Evolutionary conservation across 2,113 vertebrate species (phyloP), one percentile per base, ranked within the genome.

Genomic region (Neotoma lepida): DNA sequence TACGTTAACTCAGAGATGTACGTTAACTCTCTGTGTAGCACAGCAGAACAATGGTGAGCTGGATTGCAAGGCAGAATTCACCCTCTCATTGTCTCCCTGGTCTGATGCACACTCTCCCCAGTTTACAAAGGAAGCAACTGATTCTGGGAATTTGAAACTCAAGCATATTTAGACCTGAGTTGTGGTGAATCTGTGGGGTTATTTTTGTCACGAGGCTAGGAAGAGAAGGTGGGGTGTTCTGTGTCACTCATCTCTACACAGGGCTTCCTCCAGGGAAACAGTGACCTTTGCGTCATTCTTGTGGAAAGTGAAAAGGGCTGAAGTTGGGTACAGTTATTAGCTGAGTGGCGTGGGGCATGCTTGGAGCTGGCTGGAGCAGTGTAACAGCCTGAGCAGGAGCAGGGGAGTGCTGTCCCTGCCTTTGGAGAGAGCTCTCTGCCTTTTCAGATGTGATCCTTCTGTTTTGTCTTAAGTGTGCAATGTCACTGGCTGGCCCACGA

Each of bases 391-490:
- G 41, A 85, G 15, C 61, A 46, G 4, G 41, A 85, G 15, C 61
- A 46, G 4, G 33, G 20, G 54, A 61, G 22, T 58, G 35, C 4
- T 82, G 4, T 15, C 44, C 33, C 10, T 95, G 46, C 12, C 41
- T 56, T 95, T 68, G 91, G 61, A 39, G 87, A 87, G 90, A 88
- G 58, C 6, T 4, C 86, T 49, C 44, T 18, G 74, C 64, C 26
- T 92, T 97, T 95, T 93, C 91, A 39, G 58, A 84, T 88, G 91
- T 71, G 95, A 15, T 89, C 88, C n/a, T 15, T 17, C 49, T 54
- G 35, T 9, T 87, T 64, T 51, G 35, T 39, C 46, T 86, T 28
- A 71, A 87, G 22, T 71, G 22, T 39, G 2, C 10, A 39, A 6
- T 41, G 66, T 56, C 24, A 28, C 24, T 26, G 46, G 35, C 24